These are phyloP conservation scores for Lepidurus apus DNA, from an alignment of 1,140 invertebrate genomes.

Conservation along the genomic window DNA sequence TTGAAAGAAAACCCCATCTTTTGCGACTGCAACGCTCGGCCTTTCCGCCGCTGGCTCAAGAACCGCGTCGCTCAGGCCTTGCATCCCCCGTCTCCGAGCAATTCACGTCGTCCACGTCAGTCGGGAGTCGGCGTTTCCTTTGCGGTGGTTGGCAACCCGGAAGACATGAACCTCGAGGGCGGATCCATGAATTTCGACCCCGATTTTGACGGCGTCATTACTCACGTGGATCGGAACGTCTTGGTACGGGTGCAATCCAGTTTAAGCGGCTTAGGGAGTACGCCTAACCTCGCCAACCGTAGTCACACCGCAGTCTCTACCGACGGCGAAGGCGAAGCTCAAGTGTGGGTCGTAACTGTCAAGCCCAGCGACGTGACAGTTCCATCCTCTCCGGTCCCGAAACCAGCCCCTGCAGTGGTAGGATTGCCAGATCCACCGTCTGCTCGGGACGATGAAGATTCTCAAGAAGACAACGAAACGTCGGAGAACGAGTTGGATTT, in stretches of 20 bases:
- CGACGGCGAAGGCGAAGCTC: neutral
- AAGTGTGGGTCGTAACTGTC: neutral
- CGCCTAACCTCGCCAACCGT: constrained; percentile 1
- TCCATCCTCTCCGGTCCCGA: neutral
- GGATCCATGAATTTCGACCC: constrained; percentile 35
- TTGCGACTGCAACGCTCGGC: constrained; percentile 76
- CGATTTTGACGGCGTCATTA: constrained; percentile 23
- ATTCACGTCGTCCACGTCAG: constrained; percentile 26
- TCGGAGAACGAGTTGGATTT: neutral
- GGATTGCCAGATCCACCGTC: neutral
- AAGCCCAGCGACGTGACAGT: neutral
- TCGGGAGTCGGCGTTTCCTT: constrained; percentile 8
- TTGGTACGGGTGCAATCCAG: neutral
- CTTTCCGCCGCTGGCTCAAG: constrained; percentile 69
- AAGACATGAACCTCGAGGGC: constrained; percentile 25
- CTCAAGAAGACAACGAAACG: neutral
- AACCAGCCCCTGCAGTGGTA: neutral
- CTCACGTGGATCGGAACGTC: constrained; percentile 15
- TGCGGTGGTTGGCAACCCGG: constrained; percentile 33
- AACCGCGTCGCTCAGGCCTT: constrained; percentile 38
- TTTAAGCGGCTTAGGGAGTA: neutral
- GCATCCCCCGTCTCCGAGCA: constrained; percentile 28
- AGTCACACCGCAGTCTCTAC: neutral
- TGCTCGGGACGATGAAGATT: neutral
- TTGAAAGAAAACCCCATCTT: constrained; percentile 69